Percentiles rank a stretch among this genome's conserved stretches.
phyloP scores from a whole-genome alignment of 30 jellyfish, hydroid and myxozoan species.

The Cassiopea andromeda region DNA sequence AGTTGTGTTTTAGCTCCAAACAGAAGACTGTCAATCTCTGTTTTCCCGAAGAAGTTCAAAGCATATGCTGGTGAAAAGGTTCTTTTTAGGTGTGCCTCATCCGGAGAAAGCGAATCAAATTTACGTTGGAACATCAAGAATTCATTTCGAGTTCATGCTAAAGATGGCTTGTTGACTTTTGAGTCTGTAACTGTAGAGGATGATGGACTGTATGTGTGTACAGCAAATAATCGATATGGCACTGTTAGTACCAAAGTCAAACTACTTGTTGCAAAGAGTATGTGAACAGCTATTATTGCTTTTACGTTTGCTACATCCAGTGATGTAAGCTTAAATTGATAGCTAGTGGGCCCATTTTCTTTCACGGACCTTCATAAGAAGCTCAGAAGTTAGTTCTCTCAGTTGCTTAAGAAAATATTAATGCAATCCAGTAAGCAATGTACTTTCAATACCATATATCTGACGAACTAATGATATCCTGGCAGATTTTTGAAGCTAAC shows the following conservation, averaged over 20 bases:
- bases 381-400: too few species aligned
- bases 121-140: conserved; percentile 68
- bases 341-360: too few species aligned
- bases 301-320: background rate
- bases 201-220: conserved; percentile 77
- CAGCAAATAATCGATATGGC: conserved; percentile 82
- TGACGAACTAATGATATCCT: too few species aligned
- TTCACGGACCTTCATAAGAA: too few species aligned
- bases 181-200: conserved; percentile 35
- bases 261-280: conserved; percentile 74
- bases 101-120: conserved; percentile 49
- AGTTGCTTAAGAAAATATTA: too few species aligned
- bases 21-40: conserved; percentile 57
- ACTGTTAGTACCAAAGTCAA: conserved; percentile 58
- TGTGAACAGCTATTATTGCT: background rate
- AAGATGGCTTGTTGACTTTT: conserved; percentile 71
- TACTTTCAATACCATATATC: too few species aligned
- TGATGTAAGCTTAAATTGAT: background rate
- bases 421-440: too few species aligned
- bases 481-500: too few species aligned
- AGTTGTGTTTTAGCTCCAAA: conserved; percentile 36
- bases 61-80: conserved; percentile 54
- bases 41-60: conserved; percentile 32
- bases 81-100: conserved; percentile 65
- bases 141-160: conserved; percentile 30